Base-by-base conservation (phyloP, 1,140 invertebrate species). In the Oncopeltus fasciatus region DNA sequence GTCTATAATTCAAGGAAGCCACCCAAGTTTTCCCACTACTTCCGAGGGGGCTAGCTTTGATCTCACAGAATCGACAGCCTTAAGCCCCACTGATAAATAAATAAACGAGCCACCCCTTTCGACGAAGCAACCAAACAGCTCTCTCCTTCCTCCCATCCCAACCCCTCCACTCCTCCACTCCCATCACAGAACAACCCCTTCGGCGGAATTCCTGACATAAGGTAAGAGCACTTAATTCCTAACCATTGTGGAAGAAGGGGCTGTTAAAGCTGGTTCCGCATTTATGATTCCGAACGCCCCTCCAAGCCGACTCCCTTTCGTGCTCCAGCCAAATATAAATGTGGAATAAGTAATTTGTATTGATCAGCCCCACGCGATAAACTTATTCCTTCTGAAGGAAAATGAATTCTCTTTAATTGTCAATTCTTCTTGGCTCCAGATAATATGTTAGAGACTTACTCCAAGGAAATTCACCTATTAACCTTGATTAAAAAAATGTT, bases 211-310 rank as follows among this genome's bases (percentile, higher is more conserved):
- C 24, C 47, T 49, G 47, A 49, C 47, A 49, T 49, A 21, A 49
- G 47, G 47, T 49, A 49, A 49, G 47, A 49, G 47, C 47, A 49
- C 47, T 49, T 49, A 49, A 49, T 49, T 49, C 47, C 24, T 9
- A 20, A 1, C 47, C 47, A 49, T 49, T 49, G 47, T 49, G 2
- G 47, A 24, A 24, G 47, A 44, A 44, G n/a, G 47, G 47, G 24
- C 24, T 24, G 47, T 49, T 49, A 49, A 49, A 24, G 21, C 47
- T 21, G 3, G 47, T 18, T 24, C 24, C 47, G 31, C n/a, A 24
- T 49, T 49, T 49, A 49, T 49, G 47, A 49, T 49, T 49, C 47
- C 47, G n/a, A 4, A 49, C 47, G 31, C 31, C 31, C 14, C 31
- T 38, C 14, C 31, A 14, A 9, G n/a, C 47, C 47, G 18, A 11